phyloP scores from a whole-genome alignment of 2,888 invertebrate species.

The Diachrysia chrysitis region DNA sequence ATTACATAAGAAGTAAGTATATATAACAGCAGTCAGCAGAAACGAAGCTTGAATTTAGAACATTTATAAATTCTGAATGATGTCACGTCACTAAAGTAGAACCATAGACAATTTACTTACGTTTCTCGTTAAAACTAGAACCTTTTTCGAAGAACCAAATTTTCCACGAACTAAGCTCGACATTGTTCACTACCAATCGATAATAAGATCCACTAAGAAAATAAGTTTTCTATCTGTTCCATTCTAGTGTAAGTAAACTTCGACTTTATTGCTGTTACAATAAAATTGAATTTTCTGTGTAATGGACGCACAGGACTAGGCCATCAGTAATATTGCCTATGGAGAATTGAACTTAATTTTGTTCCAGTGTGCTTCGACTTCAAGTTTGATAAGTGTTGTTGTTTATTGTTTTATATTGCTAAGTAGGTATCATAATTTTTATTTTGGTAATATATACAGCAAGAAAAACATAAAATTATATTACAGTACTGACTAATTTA shows the following conservation, averaged over 20 bases:
- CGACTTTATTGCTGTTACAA: constrained; percentile 5
- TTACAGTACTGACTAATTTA: too few species aligned
- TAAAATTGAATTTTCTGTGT: constrained; percentile 18
- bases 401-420: neutral
- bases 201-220: constrained; percentile 19
- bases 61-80: too few species aligned
- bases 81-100: neutral
- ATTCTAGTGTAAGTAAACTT: neutral
- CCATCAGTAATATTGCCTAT: constrained; percentile 13
- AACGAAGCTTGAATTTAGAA: neutral
- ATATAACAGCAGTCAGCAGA: too few species aligned
- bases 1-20: too few species aligned
- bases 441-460: too few species aligned
- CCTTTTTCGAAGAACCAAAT: neutral
- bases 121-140: neutral
- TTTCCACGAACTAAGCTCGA: constrained; percentile 21
- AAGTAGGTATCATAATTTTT: too few species aligned
- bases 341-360: constrained; percentile 9
- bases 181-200: constrained; percentile 37
- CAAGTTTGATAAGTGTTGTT: neutral
- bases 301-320: neutral
- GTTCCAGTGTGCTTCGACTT: neutral
- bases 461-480: too few species aligned
- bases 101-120: neutral
- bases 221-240: constrained; percentile 12